phyloP scores from a whole-genome alignment of 2,797 vertebrate species.

The Myioborus miniatus region DNA sequence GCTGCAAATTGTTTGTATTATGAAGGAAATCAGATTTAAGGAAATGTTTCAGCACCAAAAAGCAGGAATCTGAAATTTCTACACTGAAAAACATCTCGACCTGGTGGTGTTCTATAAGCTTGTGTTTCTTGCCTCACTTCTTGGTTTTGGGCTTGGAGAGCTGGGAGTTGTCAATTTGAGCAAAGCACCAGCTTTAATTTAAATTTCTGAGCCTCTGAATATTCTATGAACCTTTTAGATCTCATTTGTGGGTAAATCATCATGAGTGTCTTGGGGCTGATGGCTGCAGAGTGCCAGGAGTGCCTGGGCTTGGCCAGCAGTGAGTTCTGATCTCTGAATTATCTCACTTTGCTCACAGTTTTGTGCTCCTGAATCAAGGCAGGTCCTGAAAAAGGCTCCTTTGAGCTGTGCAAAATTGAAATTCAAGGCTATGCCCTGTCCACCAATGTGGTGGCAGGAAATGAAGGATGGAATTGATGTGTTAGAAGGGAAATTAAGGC shows the following conservation, averaged over 20 bases:
- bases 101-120: neutral
- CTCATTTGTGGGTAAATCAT: neutral
- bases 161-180: neutral
- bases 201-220: neutral
- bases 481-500: neutral
- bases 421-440: fast-evolving
- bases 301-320: neutral
- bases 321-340: neutral
- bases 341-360: neutral
- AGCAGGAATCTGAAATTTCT: neutral
- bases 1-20: neutral
- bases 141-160: neutral
- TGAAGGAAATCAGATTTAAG: neutral
- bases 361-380: neutral
- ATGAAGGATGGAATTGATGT: no score
- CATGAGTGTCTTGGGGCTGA: neutral
- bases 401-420: neutral
- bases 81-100: fast-evolving
- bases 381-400: neutral
- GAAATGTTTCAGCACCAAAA: neutral
- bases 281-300: neutral
- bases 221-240: neutral
- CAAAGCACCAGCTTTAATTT: neutral
- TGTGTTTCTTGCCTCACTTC: neutral
- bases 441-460: neutral